These are phyloP conservation scores for Tetragnatha montana DNA, from an alignment of 2,888 invertebrate genomes.

Conservation along the genomic window DNA sequence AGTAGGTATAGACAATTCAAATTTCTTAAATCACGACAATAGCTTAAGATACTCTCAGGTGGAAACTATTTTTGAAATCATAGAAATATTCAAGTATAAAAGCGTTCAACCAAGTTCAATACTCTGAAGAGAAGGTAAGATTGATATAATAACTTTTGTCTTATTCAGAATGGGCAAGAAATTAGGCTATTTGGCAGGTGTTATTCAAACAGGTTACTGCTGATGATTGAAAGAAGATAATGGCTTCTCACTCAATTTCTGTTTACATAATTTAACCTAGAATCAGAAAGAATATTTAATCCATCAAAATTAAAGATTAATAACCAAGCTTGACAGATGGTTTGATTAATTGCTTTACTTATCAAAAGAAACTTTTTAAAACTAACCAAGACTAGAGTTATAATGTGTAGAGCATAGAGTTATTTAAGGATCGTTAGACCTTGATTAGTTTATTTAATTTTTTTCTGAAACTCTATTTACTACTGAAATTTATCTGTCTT, in stretches of 20 bases:
- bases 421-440: too few relatives aligned
- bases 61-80: too few relatives aligned
- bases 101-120: too few relatives aligned
- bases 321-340: background rate
- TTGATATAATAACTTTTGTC: background rate
- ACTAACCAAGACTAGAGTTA: background rate
- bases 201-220: background rate
- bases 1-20: too few relatives aligned
- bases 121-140: background rate
- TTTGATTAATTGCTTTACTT: background rate
- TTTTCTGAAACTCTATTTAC: too few relatives aligned
- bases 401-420: too few relatives aligned
- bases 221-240: background rate
- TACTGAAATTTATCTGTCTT: too few relatives aligned
- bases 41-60: too few relatives aligned
- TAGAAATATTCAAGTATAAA: too few relatives aligned
- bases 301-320: background rate
- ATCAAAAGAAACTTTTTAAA: background rate
- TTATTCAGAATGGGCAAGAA: background rate
- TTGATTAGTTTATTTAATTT: too few relatives aligned
- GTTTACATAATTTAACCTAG: background rate
- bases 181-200: background rate
- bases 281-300: background rate
- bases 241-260: background rate
- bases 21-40: too few relatives aligned